Base-by-base conservation (phyloP, 2,113 vertebrate species). In the Galbula dea region DNA sequence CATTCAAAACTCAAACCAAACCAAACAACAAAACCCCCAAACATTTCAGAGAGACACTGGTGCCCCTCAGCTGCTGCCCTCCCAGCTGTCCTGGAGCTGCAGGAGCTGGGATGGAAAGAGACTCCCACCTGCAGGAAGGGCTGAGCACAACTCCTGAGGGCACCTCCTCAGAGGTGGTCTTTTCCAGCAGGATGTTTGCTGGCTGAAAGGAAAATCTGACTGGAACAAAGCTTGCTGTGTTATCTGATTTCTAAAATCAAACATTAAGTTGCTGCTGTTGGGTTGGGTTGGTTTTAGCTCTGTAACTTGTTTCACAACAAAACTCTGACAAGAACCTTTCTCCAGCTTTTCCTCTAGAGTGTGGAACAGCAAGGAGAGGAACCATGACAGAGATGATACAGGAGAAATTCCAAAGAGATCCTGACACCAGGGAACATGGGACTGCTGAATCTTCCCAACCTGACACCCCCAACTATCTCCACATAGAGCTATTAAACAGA, bases 51-150 rank as follows among this genome's bases (percentile, higher is more conserved):
- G 27, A 30, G 7, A 21, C 17, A 5, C 8, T 6, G 22, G 23
- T 34, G 26, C 45, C 61, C 37, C n/a, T 46, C 12, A 32, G 1
- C 34, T 4, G 7, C 63, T 26, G 32, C 26, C 21, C 32, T 24
- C 45, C 23, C 13, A 18, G 23, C 54, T 72, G 12, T 11, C 55
- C 59, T 8, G 37, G 41, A 16, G 63, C 67, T 45, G 54, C 2
- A 1, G 63, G 46, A 66, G 61, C 61, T 27, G 63, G 2, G 12
- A 15, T 15, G 34, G 41, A 43, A 15, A 43, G 41, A 29, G 7
- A 21, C 20, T 32, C 21, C 13, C 8, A 26, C 10, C 12, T 2
- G 0, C 1, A 0, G 39, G 26, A 63, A 18, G 36, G 58, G 24
- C 58, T 61, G 36, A 37, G 46, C 26, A 1, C 12, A 32, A 23